Percentiles rank a stretch among this genome's conserved stretches.
phyloP scores from a whole-genome alignment of 1,140 invertebrate species.

The Plectus sambesii region DNA sequence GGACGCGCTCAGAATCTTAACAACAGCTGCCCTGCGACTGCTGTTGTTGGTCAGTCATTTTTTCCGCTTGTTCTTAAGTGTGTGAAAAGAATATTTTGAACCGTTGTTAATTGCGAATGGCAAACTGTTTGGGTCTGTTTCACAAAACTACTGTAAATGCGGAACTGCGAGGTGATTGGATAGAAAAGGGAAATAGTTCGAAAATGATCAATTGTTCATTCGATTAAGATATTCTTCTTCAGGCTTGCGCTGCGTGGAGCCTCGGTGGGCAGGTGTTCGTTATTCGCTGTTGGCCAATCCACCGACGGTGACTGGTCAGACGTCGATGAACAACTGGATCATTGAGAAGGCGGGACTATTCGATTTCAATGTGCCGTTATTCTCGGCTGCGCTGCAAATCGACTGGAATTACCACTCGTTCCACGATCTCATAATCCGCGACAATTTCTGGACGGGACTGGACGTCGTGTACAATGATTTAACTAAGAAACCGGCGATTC shows the following conservation, averaged over 20 bases:
- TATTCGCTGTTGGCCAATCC: constrained; percentile 73
- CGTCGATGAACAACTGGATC: constrained; percentile 71
- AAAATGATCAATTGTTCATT: constrained; percentile 18
- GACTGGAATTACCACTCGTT: constrained; percentile 81
- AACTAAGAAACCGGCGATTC: constrained; percentile 47
- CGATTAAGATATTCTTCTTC: no score
- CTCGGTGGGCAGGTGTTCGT: constrained; percentile 79
- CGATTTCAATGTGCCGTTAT: constrained; percentile 76
- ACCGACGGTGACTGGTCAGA: constrained; percentile 64
- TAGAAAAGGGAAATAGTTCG: no score
- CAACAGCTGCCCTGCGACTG: constrained; percentile 31
- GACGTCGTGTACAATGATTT: constrained; percentile 80
- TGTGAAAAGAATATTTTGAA: no score
- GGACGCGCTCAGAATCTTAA: constrained; percentile 51
- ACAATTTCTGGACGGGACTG: constrained; percentile 55
- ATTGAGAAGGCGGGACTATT: constrained; percentile 78
- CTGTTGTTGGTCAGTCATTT: constrained; percentile 33
- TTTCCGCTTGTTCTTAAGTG: constrained; percentile 2
- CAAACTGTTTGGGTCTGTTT: no score
- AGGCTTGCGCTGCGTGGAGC: constrained; percentile 81
- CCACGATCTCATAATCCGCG: constrained; percentile 60
- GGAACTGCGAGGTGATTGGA: no score
- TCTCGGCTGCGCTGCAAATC: constrained; percentile 70
- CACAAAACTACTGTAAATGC: no score
- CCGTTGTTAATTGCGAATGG: no score